A percentile compares a stretch with the other conserved stretches of the same genome.
These are phyloP conservation scores for Diuraphis noxia DNA, from an alignment of 1,140 invertebrate species.

Conservation along the genomic window DNA sequence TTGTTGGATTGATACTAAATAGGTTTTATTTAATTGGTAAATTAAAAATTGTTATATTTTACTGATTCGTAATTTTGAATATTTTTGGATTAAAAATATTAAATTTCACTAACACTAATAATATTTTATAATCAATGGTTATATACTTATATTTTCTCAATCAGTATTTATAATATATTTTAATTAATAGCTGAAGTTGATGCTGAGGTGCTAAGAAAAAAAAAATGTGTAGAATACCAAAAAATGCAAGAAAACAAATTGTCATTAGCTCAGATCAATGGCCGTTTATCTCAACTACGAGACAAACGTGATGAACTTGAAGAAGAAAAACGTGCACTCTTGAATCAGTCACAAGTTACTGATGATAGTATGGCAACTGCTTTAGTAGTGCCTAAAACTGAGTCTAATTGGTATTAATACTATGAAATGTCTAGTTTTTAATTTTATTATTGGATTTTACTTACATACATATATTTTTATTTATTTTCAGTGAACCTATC, in stretches of 20 bases:
- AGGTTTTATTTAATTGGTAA: too few species aligned
- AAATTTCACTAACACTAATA: neutral
- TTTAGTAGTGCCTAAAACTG: neutral
- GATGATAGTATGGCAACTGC: constrained; percentile 3
- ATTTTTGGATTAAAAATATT: neutral
- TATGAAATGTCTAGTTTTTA: neutral
- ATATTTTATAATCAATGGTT: neutral
- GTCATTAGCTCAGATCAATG: constrained; percentile 47
- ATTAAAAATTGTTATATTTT: too few species aligned
- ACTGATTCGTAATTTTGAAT: neutral
- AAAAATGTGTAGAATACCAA: constrained; percentile 47
- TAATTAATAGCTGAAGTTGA: constrained; percentile 31
- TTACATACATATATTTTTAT: neutral
- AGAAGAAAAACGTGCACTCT: constrained; percentile 26
- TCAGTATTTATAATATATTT: neutral
- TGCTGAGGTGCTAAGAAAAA: constrained; percentile 37
- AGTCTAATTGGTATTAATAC: neutral
- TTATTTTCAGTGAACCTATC: neutral
- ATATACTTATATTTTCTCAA: neutral
- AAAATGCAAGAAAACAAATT: constrained; percentile 50
- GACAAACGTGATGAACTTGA: constrained; percentile 36
- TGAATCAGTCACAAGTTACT: neutral
- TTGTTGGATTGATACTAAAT: too few species aligned
- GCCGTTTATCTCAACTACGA: constrained; percentile 28
- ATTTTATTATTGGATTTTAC: neutral